Conservation (phyloP, 2,888 invertebrate genomes). For the Dioctria rufipes region DNA sequence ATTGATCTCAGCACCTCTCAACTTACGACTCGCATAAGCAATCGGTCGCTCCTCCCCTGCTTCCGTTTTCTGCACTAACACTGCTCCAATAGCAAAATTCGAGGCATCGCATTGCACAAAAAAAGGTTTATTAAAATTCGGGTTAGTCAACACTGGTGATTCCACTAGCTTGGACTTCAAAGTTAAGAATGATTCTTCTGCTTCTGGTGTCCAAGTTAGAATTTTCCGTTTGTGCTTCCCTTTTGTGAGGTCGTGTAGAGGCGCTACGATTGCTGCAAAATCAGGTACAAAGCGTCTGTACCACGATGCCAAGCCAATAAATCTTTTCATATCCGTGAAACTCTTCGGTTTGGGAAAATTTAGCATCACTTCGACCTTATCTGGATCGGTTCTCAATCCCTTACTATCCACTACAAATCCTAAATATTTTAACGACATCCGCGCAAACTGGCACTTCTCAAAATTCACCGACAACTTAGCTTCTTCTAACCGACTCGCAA, state of each 20-base stretch:
- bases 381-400: slow-evolving; percentile 1
- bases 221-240: too few species aligned
- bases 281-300: not conserved
- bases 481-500: not conserved
- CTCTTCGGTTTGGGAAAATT: not conserved
- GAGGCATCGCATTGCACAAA: not conserved
- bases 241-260: too few species aligned
- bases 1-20: not conserved
- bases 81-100: not conserved
- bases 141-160: too few species aligned
- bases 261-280: too few species aligned
- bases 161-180: too few species aligned
- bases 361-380: slow-evolving; percentile 8
- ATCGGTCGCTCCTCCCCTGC: not conserved
- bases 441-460: slow-evolving; percentile 3
- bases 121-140: too few species aligned
- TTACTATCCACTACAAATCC: not conserved
- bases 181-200: too few species aligned
- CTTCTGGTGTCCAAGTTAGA: too few species aligned
- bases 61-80: not conserved
- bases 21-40: not conserved
- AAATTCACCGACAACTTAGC: not conserved
- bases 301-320: slow-evolving; percentile 3
- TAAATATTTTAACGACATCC: not conserved
- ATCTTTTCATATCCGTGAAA: not conserved